phyloP scores from a whole-genome alignment of 2,113 vertebrate species.

The Gavia stellata region DNA sequence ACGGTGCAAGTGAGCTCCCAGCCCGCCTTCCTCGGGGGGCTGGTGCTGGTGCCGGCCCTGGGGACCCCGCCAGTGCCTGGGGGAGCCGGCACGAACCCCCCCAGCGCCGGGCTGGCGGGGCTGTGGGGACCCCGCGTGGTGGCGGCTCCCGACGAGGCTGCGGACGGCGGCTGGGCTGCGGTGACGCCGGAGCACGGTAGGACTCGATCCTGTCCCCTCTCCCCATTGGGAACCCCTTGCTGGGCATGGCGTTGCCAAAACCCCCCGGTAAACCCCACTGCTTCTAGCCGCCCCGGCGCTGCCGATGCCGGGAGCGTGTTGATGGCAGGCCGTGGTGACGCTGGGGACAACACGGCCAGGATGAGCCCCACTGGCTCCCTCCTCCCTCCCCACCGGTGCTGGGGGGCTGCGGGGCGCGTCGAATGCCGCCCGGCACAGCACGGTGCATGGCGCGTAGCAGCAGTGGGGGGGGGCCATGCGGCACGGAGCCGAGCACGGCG shows the following conservation, averaged over 20 bases:
- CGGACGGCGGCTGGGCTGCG: background rate
- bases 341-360: background rate
- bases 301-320: rapidly evolving
- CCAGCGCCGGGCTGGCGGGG: rapidly evolving
- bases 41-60: background rate
- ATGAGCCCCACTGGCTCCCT: background rate
- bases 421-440: background rate
- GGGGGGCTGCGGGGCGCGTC: rapidly evolving
- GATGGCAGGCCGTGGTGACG: rapidly evolving
- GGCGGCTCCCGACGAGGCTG: background rate
- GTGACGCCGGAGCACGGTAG: background rate
- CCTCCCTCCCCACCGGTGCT: background rate
- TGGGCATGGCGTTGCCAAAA: rapidly evolving
- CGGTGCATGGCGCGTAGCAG: rapidly evolving
- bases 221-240: background rate
- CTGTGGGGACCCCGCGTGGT: background rate
- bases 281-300: rapidly evolving
- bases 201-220: background rate
- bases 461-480: background rate
- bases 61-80: background rate
- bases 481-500: rapidly evolving
- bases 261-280: rapidly evolving
- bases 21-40: background rate
- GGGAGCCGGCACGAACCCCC: background rate
- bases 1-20: constrained; percentile 55